These are phyloP conservation scores for Ethmia dodecea DNA, from an alignment of 2,888 invertebrate genomes.

Conservation along the genomic window DNA sequence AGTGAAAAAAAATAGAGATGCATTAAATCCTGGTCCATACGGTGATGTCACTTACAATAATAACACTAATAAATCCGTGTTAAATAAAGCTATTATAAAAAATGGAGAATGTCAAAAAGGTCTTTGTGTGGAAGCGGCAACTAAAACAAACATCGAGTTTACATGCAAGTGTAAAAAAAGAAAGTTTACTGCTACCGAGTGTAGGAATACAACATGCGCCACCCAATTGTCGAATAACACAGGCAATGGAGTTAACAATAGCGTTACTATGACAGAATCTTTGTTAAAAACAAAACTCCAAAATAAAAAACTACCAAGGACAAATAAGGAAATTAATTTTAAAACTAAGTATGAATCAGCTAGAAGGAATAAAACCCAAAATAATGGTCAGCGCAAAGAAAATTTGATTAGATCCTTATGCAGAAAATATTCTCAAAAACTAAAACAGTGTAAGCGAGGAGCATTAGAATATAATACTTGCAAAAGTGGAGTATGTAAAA, in stretches of 20 bases:
- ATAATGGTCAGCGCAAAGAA: conserved; percentile 15
- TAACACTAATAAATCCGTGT: too few relatives aligned
- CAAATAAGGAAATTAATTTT: too few relatives aligned
- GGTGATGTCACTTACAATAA: too few relatives aligned
- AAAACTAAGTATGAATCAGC: too few relatives aligned
- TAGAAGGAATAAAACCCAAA: too few relatives aligned
- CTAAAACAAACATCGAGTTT: conserved; percentile 14
- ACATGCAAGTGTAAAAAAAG: conserved; percentile 13
- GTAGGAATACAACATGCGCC: conserved; percentile 5
- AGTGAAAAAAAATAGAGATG: too few relatives aligned
- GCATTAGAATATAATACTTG: conserved; percentile 1
- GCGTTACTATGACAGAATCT: too few relatives aligned
- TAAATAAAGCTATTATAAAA: too few relatives aligned
- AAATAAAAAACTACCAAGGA: too few relatives aligned
- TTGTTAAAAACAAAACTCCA: too few relatives aligned
- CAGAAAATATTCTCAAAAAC: conserved; percentile 20
- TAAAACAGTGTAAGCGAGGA: conserved; percentile 4
- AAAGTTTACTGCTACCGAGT: conserved; percentile 8
- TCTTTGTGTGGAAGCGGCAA: conserved; percentile 13
- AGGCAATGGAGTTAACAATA: too few relatives aligned
- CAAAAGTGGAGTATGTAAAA: not conserved
- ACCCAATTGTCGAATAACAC: not conserved
- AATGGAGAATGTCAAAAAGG: conserved; percentile 10
- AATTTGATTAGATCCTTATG: conserved; percentile 16
- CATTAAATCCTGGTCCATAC: too few relatives aligned